Conservation (phyloP, 2,113 vertebrate species). For the Crotalus horridus region DNA sequence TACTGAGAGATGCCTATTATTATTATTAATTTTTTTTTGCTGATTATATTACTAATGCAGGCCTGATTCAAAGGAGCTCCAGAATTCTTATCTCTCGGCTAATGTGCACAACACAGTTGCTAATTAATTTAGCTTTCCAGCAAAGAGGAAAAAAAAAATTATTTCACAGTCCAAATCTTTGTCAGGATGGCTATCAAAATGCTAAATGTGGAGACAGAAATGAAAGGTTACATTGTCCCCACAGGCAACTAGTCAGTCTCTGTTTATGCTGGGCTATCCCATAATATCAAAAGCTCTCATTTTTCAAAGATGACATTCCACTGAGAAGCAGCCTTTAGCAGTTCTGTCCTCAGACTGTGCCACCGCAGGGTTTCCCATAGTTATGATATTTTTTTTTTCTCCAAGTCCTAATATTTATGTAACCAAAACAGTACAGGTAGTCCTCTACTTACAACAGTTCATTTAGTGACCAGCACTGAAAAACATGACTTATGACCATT, state of each 20-base stretch:
- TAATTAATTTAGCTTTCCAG: neutral
- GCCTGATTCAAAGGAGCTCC: neutral
- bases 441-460: neutral
- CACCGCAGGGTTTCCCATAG: neutral
- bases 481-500: accelerated
- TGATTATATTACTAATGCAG: neutral
- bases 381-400: neutral
- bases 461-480: neutral
- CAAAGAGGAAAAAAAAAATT: neutral
- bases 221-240: neutral
- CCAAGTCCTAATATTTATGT: neutral
- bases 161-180: neutral
- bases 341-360: neutral
- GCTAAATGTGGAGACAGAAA: neutral
- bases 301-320: neutral
- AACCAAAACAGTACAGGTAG: neutral
- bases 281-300: neutral
- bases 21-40: neutral
- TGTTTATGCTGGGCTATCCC: neutral
- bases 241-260: neutral
- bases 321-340: neutral
- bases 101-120: neutral
- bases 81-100: neutral
- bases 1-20: neutral
- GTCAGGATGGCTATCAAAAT: neutral